Percentiles rank a stretch among this genome's conserved stretches.
These are phyloP conservation scores for Heterohyrax brucei DNA, from an alignment of 2,797 vertebrate species.

Conservation along the genomic window DNA sequence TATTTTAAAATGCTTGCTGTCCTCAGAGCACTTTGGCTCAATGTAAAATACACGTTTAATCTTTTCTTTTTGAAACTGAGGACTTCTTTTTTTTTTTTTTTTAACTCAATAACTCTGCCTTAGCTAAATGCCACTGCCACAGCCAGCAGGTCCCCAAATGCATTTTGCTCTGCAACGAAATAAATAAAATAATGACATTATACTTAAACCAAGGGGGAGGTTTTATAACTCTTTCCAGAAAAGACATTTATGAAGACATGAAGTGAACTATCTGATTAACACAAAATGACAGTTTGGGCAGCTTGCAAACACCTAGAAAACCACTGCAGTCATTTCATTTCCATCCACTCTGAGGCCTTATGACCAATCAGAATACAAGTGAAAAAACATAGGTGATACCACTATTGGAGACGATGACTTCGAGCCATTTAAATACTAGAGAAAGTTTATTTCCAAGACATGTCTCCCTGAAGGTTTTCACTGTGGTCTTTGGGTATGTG, in stretches of 20 bases:
- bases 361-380: background rate
- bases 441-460: background rate
- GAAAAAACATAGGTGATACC: background rate
- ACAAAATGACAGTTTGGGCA: background rate
- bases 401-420: background rate
- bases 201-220: slow-evolving; percentile 4
- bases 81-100: background rate
- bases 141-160: background rate
- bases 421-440: background rate
- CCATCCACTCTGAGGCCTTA: background rate
- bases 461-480: background rate
- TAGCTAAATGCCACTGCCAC: background rate
- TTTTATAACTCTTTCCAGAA: slow-evolving; percentile 2
- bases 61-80: slow-evolving; percentile 45
- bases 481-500: background rate
- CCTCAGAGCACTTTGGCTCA: background rate
- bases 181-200: background rate
- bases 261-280: background rate
- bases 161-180: slow-evolving; percentile 23
- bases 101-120: slow-evolving; percentile 45
- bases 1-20: slow-evolving; percentile 46
- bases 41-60: background rate
- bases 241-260: background rate
- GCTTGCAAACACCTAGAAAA: background rate
- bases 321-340: background rate